These are phyloP conservation scores for Agrochola lota DNA, from an alignment of 2,888 invertebrate species.

Conservation along the genomic window DNA sequence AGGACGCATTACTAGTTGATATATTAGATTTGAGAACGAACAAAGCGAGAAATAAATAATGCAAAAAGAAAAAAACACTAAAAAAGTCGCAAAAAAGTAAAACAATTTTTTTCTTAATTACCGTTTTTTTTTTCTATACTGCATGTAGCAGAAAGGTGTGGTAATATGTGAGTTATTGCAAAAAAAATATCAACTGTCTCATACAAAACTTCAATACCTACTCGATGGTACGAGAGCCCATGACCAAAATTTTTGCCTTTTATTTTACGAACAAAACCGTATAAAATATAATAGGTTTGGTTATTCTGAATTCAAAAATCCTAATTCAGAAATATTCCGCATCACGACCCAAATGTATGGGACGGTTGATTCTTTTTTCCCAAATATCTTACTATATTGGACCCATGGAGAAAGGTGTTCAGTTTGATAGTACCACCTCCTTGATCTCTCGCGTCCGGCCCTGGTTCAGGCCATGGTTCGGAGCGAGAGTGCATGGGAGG, in stretches of 20 bases:
- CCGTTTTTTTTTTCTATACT: conserved; percentile 12
- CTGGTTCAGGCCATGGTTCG: too few species aligned
- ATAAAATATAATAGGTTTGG: too few species aligned
- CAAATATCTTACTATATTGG: background rate
- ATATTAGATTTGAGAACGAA: conserved; percentile 57
- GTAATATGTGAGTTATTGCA: background rate
- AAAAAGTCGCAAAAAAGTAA: background rate
- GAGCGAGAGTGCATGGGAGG: too few species aligned
- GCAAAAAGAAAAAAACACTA: conserved; percentile 24
- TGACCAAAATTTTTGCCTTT: too few species aligned
- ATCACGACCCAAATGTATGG: background rate
- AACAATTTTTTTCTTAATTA: conserved; percentile 23
- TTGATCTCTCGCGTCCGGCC: too few species aligned
- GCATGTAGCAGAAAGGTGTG: background rate
- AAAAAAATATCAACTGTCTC: background rate
- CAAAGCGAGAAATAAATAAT: conserved; percentile 62
- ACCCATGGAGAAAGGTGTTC: too few species aligned
- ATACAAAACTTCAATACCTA: background rate
- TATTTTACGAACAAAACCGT: too few species aligned
- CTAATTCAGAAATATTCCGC: too few species aligned
- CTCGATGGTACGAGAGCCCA: background rate
- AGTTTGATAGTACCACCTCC: background rate
- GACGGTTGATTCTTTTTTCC: background rate
- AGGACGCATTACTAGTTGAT: conserved; percentile 57
- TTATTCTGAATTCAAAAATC: too few species aligned